Percentiles rank a stretch among this genome's conserved stretches.
Conservation (phyloP, 2,888 invertebrate species). For the Lasioglossum zephyrum region DNA sequence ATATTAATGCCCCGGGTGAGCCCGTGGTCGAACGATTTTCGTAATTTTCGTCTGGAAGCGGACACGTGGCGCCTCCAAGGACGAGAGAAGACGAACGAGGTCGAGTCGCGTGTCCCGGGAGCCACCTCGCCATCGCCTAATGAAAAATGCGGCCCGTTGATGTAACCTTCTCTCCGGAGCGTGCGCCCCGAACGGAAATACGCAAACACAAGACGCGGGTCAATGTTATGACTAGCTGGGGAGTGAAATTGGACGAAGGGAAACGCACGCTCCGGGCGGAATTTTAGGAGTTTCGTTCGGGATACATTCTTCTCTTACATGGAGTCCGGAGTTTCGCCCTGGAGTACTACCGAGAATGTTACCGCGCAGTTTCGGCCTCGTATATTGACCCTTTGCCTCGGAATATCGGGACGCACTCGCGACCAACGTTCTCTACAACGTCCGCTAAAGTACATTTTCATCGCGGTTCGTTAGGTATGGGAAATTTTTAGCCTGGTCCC, state of each 20-base stretch:
- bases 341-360: background rate
- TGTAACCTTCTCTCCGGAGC: conserved; percentile 41
- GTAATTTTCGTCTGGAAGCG: conserved; percentile 41
- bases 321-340: background rate
- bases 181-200: conserved; percentile 33
- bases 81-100: conserved; percentile 3
- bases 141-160: conserved; percentile 54
- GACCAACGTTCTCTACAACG: background rate
- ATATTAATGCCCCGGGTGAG: conserved; percentile 75
- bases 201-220: conserved; percentile 37
- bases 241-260: conserved; percentile 13
- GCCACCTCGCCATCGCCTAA: conserved; percentile 38
- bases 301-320: conserved; percentile 13
- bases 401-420: background rate
- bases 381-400: background rate
- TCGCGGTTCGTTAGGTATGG: background rate
- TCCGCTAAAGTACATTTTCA: background rate
- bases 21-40: conserved; percentile 53
- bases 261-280: conserved; percentile 17
- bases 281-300: background rate
- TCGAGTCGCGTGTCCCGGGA: conserved; percentile 61
- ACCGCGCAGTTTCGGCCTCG: background rate
- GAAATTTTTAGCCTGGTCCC: background rate
- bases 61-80: conserved; percentile 30
- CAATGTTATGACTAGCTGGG: conserved; percentile 39